These are phyloP conservation scores for Therioaphis trifolii DNA, from an alignment of 2,888 invertebrate genomes.

Conservation along the genomic window DNA sequence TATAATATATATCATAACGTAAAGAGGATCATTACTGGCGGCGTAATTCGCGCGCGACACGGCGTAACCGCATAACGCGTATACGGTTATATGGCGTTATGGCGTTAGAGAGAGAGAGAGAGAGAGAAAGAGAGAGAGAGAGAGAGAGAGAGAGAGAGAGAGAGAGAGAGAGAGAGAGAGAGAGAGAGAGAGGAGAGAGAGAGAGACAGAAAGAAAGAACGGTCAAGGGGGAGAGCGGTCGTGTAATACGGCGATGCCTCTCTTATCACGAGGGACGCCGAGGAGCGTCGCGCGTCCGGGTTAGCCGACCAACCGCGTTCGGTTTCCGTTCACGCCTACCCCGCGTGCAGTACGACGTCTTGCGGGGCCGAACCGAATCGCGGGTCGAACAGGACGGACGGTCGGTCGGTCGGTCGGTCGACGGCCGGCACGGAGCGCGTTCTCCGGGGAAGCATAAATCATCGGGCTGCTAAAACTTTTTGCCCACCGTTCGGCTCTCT, in stretches of 20 bases:
- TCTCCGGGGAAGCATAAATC: slow-evolving; percentile 56
- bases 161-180: background rate
- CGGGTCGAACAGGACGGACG: background rate
- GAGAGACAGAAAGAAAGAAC: too few relatives aligned
- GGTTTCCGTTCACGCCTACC: slow-evolving; percentile 60
- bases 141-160: too few relatives aligned
- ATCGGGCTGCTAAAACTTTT: slow-evolving; percentile 57
- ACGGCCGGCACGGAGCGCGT: slow-evolving; percentile 3
- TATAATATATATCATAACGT: too few relatives aligned
- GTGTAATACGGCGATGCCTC: too few relatives aligned
- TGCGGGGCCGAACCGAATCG: background rate
- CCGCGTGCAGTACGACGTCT: background rate
- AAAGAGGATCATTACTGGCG: background rate
- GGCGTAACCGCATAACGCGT: background rate
- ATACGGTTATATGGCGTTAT: background rate
- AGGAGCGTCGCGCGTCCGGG: background rate
- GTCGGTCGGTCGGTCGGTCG: slow-evolving; percentile 15
- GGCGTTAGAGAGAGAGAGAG: background rate
- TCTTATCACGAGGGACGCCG: too few relatives aligned
- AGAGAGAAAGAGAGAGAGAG: too few relatives aligned
- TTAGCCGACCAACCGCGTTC: slow-evolving; percentile 57
- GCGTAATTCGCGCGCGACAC: background rate
- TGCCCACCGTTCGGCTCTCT: background rate
- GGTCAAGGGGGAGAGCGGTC: too few relatives aligned
- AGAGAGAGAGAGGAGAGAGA: too few relatives aligned